Conservation (phyloP, 1,140 invertebrate genomes). For the Drosophila auraria region DNA sequence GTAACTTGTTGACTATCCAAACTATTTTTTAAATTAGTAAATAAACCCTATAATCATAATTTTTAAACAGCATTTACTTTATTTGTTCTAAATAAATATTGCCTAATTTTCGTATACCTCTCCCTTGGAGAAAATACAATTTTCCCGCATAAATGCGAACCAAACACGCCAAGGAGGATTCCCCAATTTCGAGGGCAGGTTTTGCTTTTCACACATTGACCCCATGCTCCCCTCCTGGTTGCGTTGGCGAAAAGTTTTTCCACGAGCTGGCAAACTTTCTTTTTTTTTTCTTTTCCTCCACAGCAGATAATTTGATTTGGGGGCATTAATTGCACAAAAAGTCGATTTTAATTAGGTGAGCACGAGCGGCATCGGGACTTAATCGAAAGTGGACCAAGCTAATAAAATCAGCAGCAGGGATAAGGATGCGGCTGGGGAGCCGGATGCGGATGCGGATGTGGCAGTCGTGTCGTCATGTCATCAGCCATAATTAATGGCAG, state of each 20-base stretch:
- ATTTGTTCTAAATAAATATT: neutral
- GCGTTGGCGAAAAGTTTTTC: slow-evolving; percentile 25
- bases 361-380: slow-evolving; percentile 44
- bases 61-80: neutral
- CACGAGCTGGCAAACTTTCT: slow-evolving; percentile 41
- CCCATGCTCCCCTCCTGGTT: slow-evolving; percentile 11
- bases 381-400: slow-evolving; percentile 63
- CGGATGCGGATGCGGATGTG: slow-evolving; percentile 14
- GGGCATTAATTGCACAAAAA: slow-evolving; percentile 79
- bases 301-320: slow-evolving; percentile 74
- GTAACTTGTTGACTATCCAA: neutral
- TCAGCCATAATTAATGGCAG: slow-evolving; percentile 83
- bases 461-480: slow-evolving; percentile 65
- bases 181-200: neutral
- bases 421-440: slow-evolving; percentile 2
- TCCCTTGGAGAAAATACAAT: neutral
- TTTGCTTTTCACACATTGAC: slow-evolving; percentile 6
- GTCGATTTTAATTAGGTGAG: slow-evolving; percentile 82
- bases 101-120: neutral
- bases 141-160: neutral
- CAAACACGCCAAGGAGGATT: neutral
- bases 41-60: neutral
- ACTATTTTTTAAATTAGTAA: neutral
- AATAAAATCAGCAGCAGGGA: slow-evolving; percentile 76
- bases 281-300: slow-evolving; percentile 1